phyloP scores from a whole-genome alignment of 2,888 invertebrate species.

The Kryphioiulus occultus region DNA sequence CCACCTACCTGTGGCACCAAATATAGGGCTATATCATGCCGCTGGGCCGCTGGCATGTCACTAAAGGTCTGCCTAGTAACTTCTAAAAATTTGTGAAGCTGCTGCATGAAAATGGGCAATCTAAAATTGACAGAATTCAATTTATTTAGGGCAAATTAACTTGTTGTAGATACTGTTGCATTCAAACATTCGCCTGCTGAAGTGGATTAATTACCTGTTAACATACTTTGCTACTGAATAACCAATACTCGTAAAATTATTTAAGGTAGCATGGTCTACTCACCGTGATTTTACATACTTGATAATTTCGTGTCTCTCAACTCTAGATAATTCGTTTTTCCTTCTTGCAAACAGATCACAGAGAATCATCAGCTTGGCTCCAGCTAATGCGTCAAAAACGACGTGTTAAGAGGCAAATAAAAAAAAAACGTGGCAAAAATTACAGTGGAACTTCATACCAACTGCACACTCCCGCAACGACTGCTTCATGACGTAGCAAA shows the following conservation, averaged over 20 bases:
- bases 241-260: not conserved
- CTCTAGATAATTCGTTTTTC: slow-evolving; percentile 69
- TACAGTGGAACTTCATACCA: slow-evolving; percentile 60
- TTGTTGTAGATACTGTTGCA: no score
- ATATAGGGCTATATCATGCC: slow-evolving; percentile 71
- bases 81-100: slow-evolving; percentile 70
- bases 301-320: slow-evolving; percentile 73
- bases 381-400: slow-evolving; percentile 57
- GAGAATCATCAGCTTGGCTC: slow-evolving; percentile 66
- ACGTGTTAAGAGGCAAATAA: not conserved
- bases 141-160: not conserved
- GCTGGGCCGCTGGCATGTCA: slow-evolving; percentile 68
- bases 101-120: slow-evolving; percentile 72
- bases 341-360: slow-evolving; percentile 73
- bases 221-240: not conserved
- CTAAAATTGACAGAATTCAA: slow-evolving; percentile 59
- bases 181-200: no score
- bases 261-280: no score
- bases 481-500: slow-evolving; percentile 71
- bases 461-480: slow-evolving; percentile 71
- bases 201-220: not conserved
- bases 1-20: slow-evolving; percentile 71
- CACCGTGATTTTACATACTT: slow-evolving; percentile 70
- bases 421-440: slow-evolving; percentile 41
- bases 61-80: slow-evolving; percentile 70